Evolutionary conservation across 2,797 vertebrate species (phyloP).

Genomic region (Anniella stebbinsi): DNA sequence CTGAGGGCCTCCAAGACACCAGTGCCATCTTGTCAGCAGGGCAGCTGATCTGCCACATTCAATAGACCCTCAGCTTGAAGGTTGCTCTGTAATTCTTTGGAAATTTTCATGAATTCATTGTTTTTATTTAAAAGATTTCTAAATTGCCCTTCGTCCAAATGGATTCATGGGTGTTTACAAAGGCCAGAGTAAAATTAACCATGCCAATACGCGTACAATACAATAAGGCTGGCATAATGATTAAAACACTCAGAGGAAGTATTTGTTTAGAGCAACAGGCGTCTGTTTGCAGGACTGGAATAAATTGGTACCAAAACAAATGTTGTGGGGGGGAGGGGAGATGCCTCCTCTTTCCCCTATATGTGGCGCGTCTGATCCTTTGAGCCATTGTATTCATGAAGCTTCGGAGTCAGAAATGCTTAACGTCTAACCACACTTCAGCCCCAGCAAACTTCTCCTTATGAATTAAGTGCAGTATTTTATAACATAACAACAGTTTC

Average conservation of each 20-base stretch:
- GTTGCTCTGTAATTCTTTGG: too few species aligned
- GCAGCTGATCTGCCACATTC: too few species aligned
- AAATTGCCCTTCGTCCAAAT: not conserved
- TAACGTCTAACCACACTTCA: not conserved
- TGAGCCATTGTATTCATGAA: not conserved
- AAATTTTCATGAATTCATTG: too few species aligned
- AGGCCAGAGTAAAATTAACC: not conserved
- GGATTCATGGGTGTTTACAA: not conserved
- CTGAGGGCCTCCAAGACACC: too few species aligned
- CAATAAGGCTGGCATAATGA: not conserved
- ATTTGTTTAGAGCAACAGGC: not conserved
- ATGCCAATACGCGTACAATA: not conserved
- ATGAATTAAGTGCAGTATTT: constrained; percentile 5
- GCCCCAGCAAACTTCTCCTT: not conserved
- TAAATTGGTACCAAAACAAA: not conserved
- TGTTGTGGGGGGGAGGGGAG: not conserved
- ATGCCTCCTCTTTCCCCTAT: not conserved
- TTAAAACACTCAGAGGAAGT: too few species aligned
- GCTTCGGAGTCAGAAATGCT: not conserved
- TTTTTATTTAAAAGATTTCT: not conserved
- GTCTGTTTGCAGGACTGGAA: not conserved
- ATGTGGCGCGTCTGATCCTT: not conserved
- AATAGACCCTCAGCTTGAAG: too few species aligned
- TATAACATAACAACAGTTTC: not conserved
- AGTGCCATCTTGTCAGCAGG: too few species aligned